Conservation (phyloP, 2,888 invertebrate genomes). For the Drosophila paranaensis region DNA sequence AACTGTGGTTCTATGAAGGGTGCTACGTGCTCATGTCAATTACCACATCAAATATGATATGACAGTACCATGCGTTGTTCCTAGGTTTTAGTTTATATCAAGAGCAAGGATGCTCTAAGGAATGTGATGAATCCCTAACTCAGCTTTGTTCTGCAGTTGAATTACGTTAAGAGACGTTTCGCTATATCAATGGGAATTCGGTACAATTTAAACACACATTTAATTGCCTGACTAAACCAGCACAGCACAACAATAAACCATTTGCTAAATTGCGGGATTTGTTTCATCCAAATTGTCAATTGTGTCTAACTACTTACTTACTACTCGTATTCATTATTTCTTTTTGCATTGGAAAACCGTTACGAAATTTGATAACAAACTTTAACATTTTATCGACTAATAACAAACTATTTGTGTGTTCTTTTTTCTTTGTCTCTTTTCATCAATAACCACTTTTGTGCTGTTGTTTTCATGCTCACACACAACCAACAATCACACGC, state of each 20-base stretch:
- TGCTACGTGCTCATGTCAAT: no score
- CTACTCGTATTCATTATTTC: slow-evolving; percentile 9
- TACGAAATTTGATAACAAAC: slow-evolving; percentile 16
- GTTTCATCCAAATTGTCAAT: slow-evolving; percentile 5
- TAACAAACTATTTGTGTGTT: slow-evolving; percentile 69
- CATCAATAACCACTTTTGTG: slow-evolving; percentile 68
- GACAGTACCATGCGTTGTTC: no score
- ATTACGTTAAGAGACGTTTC: neutral
- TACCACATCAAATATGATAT: no score
- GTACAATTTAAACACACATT: slow-evolving; percentile 9
- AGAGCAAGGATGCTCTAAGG: no score
- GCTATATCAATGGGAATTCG: neutral
- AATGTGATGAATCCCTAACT: no score
- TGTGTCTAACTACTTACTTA: slow-evolving; percentile 3
- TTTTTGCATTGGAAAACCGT: slow-evolving; percentile 5
- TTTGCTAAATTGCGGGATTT: slow-evolving; percentile 8
- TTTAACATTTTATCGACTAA: slow-evolving; percentile 60
- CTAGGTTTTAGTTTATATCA: no score
- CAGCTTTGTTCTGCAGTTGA: neutral
- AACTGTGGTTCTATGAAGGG: no score
- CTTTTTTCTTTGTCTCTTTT: slow-evolving; percentile 79
- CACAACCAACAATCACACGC: slow-evolving; percentile 9
- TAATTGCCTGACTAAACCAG: slow-evolving; percentile 12
- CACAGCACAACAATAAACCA: slow-evolving; percentile 15
- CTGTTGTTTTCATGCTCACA: slow-evolving; percentile 55